phyloP scores from a whole-genome alignment of 2,888 invertebrate genomes.

The Protophormia terraenovae region DNA sequence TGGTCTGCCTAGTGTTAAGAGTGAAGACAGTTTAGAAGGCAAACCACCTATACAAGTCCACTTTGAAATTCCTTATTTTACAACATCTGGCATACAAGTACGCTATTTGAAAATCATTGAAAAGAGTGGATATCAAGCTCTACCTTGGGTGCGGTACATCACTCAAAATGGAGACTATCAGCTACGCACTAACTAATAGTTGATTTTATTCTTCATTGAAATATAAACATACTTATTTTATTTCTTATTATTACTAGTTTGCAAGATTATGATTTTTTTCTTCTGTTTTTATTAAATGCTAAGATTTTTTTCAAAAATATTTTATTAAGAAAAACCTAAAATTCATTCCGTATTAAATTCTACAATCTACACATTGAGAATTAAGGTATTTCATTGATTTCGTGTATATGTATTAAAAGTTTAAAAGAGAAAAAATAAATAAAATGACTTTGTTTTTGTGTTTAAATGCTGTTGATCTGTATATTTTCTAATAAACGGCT shows the following conservation, averaged over 20 bases:
- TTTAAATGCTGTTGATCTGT: background rate
- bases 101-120: constrained; percentile 89
- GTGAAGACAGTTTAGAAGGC: constrained; percentile 94
- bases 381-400: background rate
- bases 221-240: background rate
- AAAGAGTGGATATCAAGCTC: constrained; percentile 98
- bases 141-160: constrained; percentile 99
- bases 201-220: constrained; percentile 1
- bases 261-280: background rate
- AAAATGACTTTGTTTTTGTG: background rate
- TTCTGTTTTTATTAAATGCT: background rate
- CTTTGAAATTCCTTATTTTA: constrained; percentile 99
- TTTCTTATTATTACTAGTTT: constrained; percentile 11
- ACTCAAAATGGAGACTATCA: constrained; percentile 99
- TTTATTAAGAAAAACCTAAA: constrained; percentile 10
- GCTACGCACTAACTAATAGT: constrained; percentile 91
- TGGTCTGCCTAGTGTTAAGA: constrained; percentile 96
- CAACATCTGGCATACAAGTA: constrained; percentile 98
- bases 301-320: constrained; percentile 33
- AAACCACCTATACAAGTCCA: constrained; percentile 99
- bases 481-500: background rate
- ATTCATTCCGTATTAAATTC: constrained; percentile 52
- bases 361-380: background rate
- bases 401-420: constrained; percentile 19
- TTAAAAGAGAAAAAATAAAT: background rate